A percentile compares a stretch with the other conserved stretches of the same genome.
Evolutionary conservation across 2,113 vertebrate species (phyloP).

Genomic region (Eptesicus fuscus): DNA sequence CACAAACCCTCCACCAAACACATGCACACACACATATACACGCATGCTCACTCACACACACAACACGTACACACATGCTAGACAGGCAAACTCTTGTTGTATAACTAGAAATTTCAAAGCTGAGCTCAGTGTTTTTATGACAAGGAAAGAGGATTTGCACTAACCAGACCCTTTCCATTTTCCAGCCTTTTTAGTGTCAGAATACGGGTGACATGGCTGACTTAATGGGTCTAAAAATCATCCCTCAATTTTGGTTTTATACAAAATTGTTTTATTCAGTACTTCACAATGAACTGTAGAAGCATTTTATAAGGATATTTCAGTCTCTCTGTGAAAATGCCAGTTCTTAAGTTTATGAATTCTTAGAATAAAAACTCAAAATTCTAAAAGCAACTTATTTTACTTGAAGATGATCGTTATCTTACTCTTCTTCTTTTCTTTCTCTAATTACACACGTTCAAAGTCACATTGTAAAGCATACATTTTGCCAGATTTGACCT

Average conservation of each 20-base stretch:
- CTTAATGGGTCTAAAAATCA: background rate
- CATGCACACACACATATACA: background rate
- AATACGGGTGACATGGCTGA: background rate
- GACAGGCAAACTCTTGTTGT: background rate
- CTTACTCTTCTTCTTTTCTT: background rate
- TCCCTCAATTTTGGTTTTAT: background rate
- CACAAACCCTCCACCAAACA: background rate
- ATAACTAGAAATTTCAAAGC: background rate
- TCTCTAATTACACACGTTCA: background rate
- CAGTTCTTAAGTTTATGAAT: slow-evolving; percentile 3
- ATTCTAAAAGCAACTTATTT: background rate
- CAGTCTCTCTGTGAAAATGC: slow-evolving; percentile 8
- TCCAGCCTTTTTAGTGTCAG: background rate
- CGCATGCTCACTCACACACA: background rate
- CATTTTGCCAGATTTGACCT: background rate
- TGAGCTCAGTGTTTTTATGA: background rate
- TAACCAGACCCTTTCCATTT: background rate
- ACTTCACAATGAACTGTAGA: background rate
- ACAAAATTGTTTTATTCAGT: background rate
- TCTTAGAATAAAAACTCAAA: background rate
- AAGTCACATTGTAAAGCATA: background rate
- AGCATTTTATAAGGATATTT: background rate
- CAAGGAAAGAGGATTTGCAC: background rate
- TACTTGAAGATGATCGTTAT: background rate
- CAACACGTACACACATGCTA: background rate